Evolutionary conservation across 2,888 invertebrate species (phyloP).

Genomic region (Macrophya alboannulata): DNA sequence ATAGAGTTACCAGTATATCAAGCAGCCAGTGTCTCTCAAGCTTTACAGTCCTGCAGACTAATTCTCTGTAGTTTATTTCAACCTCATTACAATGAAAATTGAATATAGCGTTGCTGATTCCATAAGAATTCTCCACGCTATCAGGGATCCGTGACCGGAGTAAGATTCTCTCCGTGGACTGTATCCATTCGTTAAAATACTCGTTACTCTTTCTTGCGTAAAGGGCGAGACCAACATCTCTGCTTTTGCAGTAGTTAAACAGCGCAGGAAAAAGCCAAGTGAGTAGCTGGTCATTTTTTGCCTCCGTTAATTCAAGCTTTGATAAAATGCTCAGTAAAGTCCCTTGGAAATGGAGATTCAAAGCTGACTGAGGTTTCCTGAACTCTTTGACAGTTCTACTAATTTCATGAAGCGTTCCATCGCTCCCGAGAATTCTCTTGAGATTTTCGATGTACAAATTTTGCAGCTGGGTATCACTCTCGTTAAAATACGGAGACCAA

Average conservation of each 20-base stretch:
- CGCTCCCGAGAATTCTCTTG: constrained; percentile 51
- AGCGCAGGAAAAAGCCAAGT: constrained; percentile 70
- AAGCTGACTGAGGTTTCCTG: not conserved
- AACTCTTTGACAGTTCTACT: not conserved
- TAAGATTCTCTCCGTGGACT: constrained; percentile 66
- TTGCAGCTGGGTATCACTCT: constrained; percentile 68
- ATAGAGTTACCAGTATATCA: constrained; percentile 72
- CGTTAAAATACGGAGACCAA: constrained; percentile 65
- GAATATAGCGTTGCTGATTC: constrained; percentile 69
- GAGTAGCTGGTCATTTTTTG: constrained; percentile 67
- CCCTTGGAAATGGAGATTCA: not conserved
- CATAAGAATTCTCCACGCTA: constrained; percentile 64
- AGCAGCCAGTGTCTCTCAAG: constrained; percentile 72
- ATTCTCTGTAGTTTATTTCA: constrained; percentile 68
- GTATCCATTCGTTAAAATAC: constrained; percentile 71
- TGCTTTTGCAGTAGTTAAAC: constrained; percentile 63
- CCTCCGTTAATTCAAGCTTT: constrained; percentile 69
- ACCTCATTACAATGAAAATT: constrained; percentile 59
- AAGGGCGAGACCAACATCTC: constrained; percentile 70
- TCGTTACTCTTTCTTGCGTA: constrained; percentile 71
- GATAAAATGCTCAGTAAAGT: constrained; percentile 72
- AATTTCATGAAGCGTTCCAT: not conserved
- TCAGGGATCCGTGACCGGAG: constrained; percentile 61
- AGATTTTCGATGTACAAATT: constrained; percentile 70
- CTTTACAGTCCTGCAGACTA: constrained; percentile 69